Percentiles rank a stretch among this genome's conserved stretches.
phyloP scores from a whole-genome alignment of 2,797 vertebrate species.

The Hoplostethus atlanticus region DNA sequence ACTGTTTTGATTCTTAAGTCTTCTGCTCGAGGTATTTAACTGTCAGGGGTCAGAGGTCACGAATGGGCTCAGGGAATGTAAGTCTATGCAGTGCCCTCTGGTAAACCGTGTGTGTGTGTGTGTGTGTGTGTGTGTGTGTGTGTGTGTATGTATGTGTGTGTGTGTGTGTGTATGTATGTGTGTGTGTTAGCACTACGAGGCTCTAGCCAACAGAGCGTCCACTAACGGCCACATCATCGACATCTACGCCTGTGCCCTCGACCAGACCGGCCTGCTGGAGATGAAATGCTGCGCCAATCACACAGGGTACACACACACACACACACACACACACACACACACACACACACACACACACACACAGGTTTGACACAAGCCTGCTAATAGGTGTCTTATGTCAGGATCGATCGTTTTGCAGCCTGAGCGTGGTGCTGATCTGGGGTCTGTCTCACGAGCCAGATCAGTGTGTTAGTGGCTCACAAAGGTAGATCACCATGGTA shows the following conservation, averaged over 20 bases:
- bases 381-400: no score
- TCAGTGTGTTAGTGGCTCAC: no score
- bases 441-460: no score
- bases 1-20: no score
- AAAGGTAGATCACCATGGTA: no score
- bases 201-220: conserved; percentile 92
- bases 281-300: conserved; percentile 98
- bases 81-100: no score
- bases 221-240: conserved; percentile 95
- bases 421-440: no score
- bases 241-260: conserved; percentile 95
- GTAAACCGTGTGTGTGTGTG: neutral
- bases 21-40: no score
- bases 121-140: conserved; percentile 25
- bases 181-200: conserved; percentile 91
- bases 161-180: conserved; percentile 21
- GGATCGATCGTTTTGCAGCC: no score
- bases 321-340: neutral
- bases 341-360: neutral
- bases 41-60: no score
- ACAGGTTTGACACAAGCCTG: no score
- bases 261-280: conserved; percentile 96
- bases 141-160: conserved; percentile 19
- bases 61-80: no score
- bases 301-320: conserved; percentile 86